Evolutionary conservation across 2,797 vertebrate genomes (phyloP), one percentile per base, ranked within the genome.

Genomic region (Apogon talboti): DNA sequence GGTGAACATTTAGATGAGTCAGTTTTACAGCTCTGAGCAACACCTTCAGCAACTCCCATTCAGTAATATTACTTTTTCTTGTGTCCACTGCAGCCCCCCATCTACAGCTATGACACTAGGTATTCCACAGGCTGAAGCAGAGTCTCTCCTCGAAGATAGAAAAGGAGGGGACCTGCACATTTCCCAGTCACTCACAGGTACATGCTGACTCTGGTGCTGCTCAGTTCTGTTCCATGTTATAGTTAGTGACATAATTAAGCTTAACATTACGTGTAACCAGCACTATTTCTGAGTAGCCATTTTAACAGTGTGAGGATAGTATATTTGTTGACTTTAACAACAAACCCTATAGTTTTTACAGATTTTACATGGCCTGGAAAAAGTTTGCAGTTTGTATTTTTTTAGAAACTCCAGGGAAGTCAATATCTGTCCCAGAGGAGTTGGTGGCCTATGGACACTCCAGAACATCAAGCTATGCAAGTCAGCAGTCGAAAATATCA

Each of bases 391-490:
- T 64, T 15, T 37, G 41, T 16, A 3, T n/a, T 48, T 45, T 59
- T 47, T 51, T 76, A 97, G 95, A 93, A 76, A 70, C 79, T 63
- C 86, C 92, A 52, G 85, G 80, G 48, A 98, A 95, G 85, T 94
- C 93, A 2, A 81, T 88, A 30, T 97, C 95, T 6, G 93, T 96
- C 72, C 95, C 95, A 53, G 96, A 98, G 8, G 95, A 96, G 78
- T 90, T 95, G 51, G 85, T 94, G 52, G 90, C 85, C 6, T 94
- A 89, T 52, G 95, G 96, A 71, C 96, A 98, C 92, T 97, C 96
- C 14, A 94, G 97, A 91, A 96, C 95, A 52, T 92, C 96, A 49
- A 98, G 97, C 89, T 90, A 96, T 71, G 93, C 96, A 70, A 98
- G 90, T 66, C 72, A 89, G 93, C 95, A 78, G 93, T 96, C 96